phyloP scores from a whole-genome alignment of 2,888 invertebrate species.

The Hypomecis atomaria region DNA sequence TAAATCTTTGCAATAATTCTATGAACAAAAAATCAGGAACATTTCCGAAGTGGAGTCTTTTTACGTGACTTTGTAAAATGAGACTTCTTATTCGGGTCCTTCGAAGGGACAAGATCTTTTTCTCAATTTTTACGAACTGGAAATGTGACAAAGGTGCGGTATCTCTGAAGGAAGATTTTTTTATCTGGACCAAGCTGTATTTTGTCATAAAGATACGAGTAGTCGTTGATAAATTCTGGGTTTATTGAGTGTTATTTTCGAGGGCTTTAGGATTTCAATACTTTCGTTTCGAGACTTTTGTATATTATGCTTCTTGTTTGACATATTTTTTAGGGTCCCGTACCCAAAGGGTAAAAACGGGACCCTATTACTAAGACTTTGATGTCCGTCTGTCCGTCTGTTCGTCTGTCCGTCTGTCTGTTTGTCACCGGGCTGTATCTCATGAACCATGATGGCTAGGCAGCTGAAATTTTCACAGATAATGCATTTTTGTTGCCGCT shows the following conservation, averaged over 20 bases:
- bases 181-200: constrained; percentile 17
- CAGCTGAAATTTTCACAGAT: too few species aligned
- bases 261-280: not conserved
- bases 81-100: constrained; percentile 37
- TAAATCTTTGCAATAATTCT: constrained; percentile 4
- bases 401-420: too few species aligned
- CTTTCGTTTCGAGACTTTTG: not conserved
- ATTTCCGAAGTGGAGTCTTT: constrained; percentile 16
- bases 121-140: constrained; percentile 22
- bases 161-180: constrained; percentile 2
- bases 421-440: too few species aligned
- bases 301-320: not conserved
- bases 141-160: constrained; percentile 22
- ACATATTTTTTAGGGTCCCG: not conserved
- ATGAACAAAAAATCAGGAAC: constrained; percentile 9
- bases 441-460: too few species aligned
- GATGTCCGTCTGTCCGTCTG: too few species aligned
- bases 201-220: constrained; percentile 17
- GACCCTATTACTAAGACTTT: too few species aligned
- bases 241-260: not conserved
- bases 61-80: constrained; percentile 42
- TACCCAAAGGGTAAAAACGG: too few species aligned
- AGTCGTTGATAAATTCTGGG: constrained; percentile 3
- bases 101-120: constrained; percentile 26
- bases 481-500: too few species aligned